These are phyloP conservation scores for Psilopogon haemacephalus DNA, from an alignment of 2,113 vertebrate species.

Conservation along the genomic window DNA sequence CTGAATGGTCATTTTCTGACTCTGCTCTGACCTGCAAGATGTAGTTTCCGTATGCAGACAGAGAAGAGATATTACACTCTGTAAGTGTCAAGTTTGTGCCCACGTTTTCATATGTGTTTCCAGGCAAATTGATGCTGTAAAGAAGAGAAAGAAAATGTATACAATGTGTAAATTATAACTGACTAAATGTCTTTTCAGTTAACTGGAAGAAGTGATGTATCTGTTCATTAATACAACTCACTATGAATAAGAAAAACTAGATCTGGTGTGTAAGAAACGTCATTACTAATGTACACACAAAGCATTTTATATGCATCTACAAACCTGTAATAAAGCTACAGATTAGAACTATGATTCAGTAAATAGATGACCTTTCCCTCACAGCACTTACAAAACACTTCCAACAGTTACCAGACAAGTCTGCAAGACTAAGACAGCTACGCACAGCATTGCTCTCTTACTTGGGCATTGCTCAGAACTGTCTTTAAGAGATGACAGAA, in stretches of 20 bases:
- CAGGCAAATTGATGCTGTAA: not conserved
- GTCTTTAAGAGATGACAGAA: not conserved
- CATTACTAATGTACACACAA: not conserved
- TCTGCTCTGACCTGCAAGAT: constrained; percentile 60
- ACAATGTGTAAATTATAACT: not conserved
- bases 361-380: not conserved
- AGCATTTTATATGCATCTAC: not conserved
- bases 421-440: not conserved
- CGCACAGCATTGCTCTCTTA: not conserved
- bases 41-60: constrained; percentile 49
- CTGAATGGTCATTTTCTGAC: not conserved
- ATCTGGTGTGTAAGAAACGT: not conserved
- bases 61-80: constrained; percentile 58
- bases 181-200: not conserved
- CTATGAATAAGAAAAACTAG: not conserved
- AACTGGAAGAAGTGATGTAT: not conserved
- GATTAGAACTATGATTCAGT: not conserved
- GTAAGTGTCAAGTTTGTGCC: not conserved
- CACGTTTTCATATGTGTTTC: not conserved
- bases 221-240: not conserved
- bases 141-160: not conserved
- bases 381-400: not conserved
- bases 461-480: not conserved
- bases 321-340: not conserved
- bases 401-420: not conserved